Evolutionary conservation across 2,113 vertebrate genomes (phyloP).

Genomic region (Lampris incognitus): DNA sequence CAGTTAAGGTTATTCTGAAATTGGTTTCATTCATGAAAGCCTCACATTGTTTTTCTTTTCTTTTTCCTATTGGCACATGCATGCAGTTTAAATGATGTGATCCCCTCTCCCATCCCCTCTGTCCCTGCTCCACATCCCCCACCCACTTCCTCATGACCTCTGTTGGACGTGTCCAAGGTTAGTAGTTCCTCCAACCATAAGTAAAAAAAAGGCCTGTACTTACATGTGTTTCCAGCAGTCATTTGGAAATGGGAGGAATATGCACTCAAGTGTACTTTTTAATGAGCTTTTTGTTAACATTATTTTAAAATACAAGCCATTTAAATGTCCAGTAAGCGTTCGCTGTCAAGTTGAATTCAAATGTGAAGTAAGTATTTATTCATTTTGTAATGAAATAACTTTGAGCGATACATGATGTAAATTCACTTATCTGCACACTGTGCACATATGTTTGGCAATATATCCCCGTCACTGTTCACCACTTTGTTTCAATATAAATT

Average conservation of each 20-base stretch:
- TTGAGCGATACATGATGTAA: slow-evolving; percentile 33
- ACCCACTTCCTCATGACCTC: slow-evolving; percentile 79
- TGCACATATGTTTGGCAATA: slow-evolving; percentile 44
- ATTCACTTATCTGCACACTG: slow-evolving; percentile 12
- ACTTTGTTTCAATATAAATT: slow-evolving; percentile 33
- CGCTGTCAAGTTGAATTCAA: neutral
- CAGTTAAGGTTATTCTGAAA: neutral
- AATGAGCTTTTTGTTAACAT: neutral
- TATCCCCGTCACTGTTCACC: slow-evolving; percentile 3
- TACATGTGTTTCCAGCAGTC: neutral
- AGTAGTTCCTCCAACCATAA: slow-evolving; percentile 47
- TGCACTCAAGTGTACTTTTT: neutral
- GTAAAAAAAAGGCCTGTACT: slow-evolving; percentile 10
- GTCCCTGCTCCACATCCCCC: slow-evolving; percentile 75
- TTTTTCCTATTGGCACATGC: slow-evolving; percentile 57
- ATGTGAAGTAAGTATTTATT: slow-evolving; percentile 32
- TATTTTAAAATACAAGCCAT: neutral
- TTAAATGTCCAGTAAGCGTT: neutral
- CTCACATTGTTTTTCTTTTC: slow-evolving; percentile 20
- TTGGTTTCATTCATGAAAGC: slow-evolving; percentile 14
- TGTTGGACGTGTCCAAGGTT: slow-evolving; percentile 76
- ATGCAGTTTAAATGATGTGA: slow-evolving; percentile 71
- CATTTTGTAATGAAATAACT: slow-evolving; percentile 29
- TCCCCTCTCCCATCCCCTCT: slow-evolving; percentile 69
- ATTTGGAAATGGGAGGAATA: neutral